Percentiles rank a stretch among this genome's conserved stretches.
phyloP scores from a whole-genome alignment of 1,140 invertebrate genomes.

The Ceratina australensis region DNA sequence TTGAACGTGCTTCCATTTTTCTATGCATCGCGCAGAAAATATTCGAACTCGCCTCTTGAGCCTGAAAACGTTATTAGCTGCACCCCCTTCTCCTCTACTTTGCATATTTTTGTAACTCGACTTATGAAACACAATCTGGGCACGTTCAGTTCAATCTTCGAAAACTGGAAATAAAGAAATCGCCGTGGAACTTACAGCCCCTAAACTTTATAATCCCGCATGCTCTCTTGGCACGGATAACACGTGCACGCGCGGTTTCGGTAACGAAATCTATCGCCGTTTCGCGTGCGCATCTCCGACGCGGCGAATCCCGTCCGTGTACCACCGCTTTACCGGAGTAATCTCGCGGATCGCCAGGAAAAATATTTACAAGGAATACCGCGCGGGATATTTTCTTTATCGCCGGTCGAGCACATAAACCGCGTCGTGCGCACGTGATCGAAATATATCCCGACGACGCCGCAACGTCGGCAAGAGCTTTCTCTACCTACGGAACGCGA shows the following conservation, averaged over 20 bases:
- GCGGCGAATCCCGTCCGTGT: not conserved
- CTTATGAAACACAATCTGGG: not conserved
- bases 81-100: too few relatives aligned
- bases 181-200: slow-evolving; percentile 16
- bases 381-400: slow-evolving; percentile 42
- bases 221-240: slow-evolving; percentile 30
- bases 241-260: not conserved
- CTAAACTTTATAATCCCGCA: slow-evolving; percentile 10
- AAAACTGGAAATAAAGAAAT: not conserved
- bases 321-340: not conserved
- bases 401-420: slow-evolving; percentile 44
- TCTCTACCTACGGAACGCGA: not conserved
- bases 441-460: slow-evolving; percentile 36
- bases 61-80: too few relatives aligned
- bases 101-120: not conserved
- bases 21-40: too few relatives aligned
- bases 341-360: slow-evolving; percentile 13
- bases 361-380: slow-evolving; percentile 51
- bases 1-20: not conserved
- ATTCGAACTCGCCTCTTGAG: too few relatives aligned
- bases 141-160: not conserved
- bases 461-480: not conserved
- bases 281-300: not conserved
- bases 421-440: slow-evolving; percentile 26
- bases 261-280: slow-evolving; percentile 13